Base-by-base conservation (phyloP, 2,888 invertebrate genomes). In the Sussaba pulchella region DNA sequence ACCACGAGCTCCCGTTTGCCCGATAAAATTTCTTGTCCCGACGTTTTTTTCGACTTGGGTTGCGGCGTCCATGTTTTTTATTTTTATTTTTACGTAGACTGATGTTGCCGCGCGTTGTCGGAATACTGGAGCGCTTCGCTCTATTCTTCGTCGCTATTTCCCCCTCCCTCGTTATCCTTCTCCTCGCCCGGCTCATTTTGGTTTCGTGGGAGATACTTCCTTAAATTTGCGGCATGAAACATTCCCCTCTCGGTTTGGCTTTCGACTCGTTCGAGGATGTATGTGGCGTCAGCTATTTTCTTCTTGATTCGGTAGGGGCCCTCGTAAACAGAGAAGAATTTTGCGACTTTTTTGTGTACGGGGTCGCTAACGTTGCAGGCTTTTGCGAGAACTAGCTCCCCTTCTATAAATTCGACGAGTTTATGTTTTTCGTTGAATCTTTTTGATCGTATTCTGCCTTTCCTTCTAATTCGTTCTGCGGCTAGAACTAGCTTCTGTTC, bases 241-340 rank as follows among this genome's bases (percentile, higher is more conserved):
- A 61, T 61, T 0, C 61, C 61, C 9, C 61, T 0, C 8, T 41
- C 61, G 0, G 1, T 17, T 8, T 1, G 6, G 2, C 24, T n/a
- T 6, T 24, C 12, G 6, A 21, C 6, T 31, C 31, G n/a, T 43
- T 54, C 69, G 9, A 69, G 54, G 1, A 69, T 52, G 3, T 54
- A 69, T 4, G 69, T 54, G 1, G 54, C 54, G 2, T n/a, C 9
- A 0, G 26, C 57, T 0, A 69, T 19, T 12, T 31, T 2, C 26
- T 54, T 41, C 4, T 54, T 39, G 6, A 50, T 41, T 5, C 9
- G 19, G 21, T 69, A 54, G 0, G 54, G 54, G 1, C 69, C 69
- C 17, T 69, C 69, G 10, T 54, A 69, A 1, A 69, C 14, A 0
- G 69, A 24, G 19, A 69, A 43, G 5, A 54, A 54, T 54, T 69